Evolutionary conservation across 2,888 invertebrate genomes (phyloP).

Genomic region (Sinohyriopsis cumingii): DNA sequence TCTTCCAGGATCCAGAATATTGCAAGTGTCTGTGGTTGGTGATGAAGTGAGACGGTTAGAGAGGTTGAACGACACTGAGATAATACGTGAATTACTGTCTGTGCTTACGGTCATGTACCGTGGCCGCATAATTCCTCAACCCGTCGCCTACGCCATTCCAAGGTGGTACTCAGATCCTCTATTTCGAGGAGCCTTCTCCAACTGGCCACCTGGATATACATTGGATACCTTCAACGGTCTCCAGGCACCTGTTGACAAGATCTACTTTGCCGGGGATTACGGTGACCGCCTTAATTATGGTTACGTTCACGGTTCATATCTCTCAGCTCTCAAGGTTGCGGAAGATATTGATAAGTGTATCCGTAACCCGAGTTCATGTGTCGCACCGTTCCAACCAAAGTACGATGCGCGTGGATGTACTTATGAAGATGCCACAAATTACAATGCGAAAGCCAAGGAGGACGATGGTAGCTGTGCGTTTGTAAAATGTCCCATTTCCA

Average conservation of each 20-base stretch:
- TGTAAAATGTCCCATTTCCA: neutral
- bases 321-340: neutral
- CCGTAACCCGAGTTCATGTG: neutral
- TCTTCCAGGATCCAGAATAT: conserved; percentile 1
- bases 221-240: neutral
- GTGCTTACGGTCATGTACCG: neutral
- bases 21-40: neutral
- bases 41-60: neutral
- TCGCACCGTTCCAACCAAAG: neutral
- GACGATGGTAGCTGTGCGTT: conserved; percentile 3
- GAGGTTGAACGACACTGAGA: neutral
- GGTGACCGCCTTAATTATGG: neutral
- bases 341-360: conserved; percentile 1
- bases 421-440: conserved; percentile 2
- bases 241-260: neutral
- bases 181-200: conserved; percentile 1
- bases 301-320: conserved; percentile 6
- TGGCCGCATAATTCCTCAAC: neutral
- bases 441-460: neutral
- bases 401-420: conserved; percentile 5
- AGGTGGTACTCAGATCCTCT: conserved; percentile 1
- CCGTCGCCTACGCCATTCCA: neutral
- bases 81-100: neutral
- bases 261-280: conserved; percentile 4
- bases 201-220: conserved; percentile 5